Conservation (phyloP, 1,140 invertebrate species). For the Rhagoletis pomonella region DNA sequence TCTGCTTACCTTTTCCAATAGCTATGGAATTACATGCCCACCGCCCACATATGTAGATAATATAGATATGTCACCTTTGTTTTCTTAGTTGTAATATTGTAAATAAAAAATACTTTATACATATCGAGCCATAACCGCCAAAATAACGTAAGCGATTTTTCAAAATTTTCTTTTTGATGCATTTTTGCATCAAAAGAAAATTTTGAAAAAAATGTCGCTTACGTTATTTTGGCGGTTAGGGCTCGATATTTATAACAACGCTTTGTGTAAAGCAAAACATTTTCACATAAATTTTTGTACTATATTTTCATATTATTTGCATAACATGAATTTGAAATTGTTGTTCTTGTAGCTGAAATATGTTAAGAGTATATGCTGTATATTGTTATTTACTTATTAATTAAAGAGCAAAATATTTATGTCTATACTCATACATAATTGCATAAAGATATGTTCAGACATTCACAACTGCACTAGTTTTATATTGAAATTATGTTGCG, state of each 20-base stretch:
- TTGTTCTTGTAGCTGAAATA: constrained; percentile 8
- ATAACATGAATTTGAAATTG: constrained; percentile 29
- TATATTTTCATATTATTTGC: constrained; percentile 17
- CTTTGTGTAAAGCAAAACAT: constrained; percentile 32
- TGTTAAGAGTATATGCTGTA: not conserved
- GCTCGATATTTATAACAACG: too few relatives aligned
- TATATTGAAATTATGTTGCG: too few relatives aligned
- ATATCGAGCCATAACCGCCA: too few relatives aligned
- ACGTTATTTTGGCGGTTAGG: too few relatives aligned
- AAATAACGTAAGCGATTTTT: too few relatives aligned
- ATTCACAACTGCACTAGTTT: too few relatives aligned
- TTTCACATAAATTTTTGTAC: constrained; percentile 2
- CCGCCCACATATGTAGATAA: not conserved
- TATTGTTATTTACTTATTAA: constrained; percentile 45
- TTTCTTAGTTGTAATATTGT: constrained; percentile 22
- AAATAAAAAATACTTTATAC: not conserved
- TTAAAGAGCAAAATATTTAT: not conserved
- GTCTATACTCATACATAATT: too few relatives aligned
- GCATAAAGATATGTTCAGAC: too few relatives aligned
- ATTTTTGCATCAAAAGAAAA: too few relatives aligned
- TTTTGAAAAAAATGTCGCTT: too few relatives aligned
- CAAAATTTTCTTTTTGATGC: too few relatives aligned
- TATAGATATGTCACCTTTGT: not conserved
- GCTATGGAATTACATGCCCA: not conserved
- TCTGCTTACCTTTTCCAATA: not conserved